Evolutionary conservation across 2,797 vertebrate species (phyloP), one percentile per base, ranked within the genome.

Genomic region (Amniataba percoides): DNA sequence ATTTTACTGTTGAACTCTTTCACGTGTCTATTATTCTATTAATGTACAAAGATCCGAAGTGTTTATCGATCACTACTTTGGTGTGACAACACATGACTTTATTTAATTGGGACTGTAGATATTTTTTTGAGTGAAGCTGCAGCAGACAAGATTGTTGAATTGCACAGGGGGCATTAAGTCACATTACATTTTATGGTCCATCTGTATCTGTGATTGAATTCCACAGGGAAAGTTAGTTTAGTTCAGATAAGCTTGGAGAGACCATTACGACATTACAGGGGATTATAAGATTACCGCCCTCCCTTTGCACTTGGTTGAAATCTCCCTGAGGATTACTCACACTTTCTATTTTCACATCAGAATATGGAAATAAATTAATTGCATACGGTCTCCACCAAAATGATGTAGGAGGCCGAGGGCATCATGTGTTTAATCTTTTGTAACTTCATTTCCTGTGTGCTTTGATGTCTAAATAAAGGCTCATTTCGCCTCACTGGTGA

Each of bases 261-360:
- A 88, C 85, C 88, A 88, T 92, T 81, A 92, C 69, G 40, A 90
- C 85, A 88, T 92, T 92, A 91, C 79, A 78, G 83, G 74, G 90
- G 92, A 93, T 95, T 94, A 94, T 84, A 88, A 86, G 87, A 92
- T 93, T 91, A 93, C 62, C 42, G 8, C 61, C 53, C 82, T 86
- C 71, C 79, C 67, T 51, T 86, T 76, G 74, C 80, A 81, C 64
- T 84, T 81, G 61, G 52, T 87, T 86, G 74, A 83, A 87, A 86
- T 84, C 77, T 80, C 83, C 55, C 74, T 23, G 65, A 82, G 88
- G 88, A 90, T 91, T 92, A 89, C 68, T 74, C 80, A 80, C 81
- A 82, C 83, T 78, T 90, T 83, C 73, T 75, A 75, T 86, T 91
- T 88, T 83, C 78, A 89, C 3, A 1, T 60, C 57, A 51, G 61